phyloP scores from a whole-genome alignment of 1,140 invertebrate genomes.

The Aphis craccivora region DNA sequence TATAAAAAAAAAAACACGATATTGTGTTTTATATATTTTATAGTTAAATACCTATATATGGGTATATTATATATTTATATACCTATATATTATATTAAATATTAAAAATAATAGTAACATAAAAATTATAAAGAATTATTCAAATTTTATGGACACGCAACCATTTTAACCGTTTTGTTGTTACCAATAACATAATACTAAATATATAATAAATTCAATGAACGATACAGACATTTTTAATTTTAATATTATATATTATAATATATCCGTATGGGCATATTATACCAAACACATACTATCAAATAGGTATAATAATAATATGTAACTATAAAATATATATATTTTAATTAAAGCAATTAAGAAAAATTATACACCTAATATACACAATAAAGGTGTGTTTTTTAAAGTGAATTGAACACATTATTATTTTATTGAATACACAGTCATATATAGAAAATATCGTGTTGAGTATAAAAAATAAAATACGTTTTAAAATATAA shows the following conservation, averaged over 20 bases:
- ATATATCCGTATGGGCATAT: not conserved
- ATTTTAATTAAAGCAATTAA: not conserved
- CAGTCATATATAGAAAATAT: not conserved
- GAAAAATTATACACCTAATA: not conserved
- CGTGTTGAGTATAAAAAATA: not conserved
- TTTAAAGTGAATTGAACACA: not conserved
- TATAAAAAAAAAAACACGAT: not conserved
- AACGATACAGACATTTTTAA: not conserved
- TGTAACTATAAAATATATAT: not conserved
- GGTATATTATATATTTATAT: not conserved
- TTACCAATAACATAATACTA: not conserved
- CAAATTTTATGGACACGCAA: conserved; percentile 24
- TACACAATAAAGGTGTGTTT: not conserved
- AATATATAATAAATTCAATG: conserved; percentile 17
- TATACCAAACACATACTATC: not conserved
- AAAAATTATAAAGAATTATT: conserved; percentile 25
- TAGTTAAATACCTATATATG: not conserved
- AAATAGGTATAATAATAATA: not conserved
- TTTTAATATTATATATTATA: not conserved
- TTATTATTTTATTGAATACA: not conserved
- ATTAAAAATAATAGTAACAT: conserved; percentile 39
- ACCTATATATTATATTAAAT: not conserved
- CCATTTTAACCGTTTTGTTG: not conserved
- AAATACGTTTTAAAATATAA: not conserved
- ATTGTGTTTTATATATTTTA: conserved; percentile 14